These are phyloP conservation scores for Caenorhabditis remanei DNA, from an alignment of 1,140 invertebrate species.

Conservation along the genomic window DNA sequence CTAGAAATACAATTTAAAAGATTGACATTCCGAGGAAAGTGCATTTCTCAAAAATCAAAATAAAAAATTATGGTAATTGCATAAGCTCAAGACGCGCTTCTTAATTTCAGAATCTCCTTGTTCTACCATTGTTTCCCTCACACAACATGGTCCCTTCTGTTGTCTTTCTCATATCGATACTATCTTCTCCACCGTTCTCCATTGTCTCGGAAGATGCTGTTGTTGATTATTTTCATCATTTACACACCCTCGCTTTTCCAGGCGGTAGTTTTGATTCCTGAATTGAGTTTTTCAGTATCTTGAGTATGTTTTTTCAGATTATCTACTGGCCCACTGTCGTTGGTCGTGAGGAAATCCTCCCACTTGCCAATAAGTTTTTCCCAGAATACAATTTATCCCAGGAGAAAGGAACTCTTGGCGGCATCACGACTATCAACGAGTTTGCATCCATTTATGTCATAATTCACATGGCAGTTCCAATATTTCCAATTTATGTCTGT, in stretches of 20 bases:
- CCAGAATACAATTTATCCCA: not conserved
- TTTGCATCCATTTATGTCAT: slow-evolving; percentile 7
- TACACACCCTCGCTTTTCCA: not conserved
- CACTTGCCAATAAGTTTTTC: not conserved
- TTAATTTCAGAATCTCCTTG: not conserved
- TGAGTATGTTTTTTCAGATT: not conserved
- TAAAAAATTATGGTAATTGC: too few relatives aligned
- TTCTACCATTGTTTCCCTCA: slow-evolving; percentile 1
- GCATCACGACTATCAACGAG: not conserved
- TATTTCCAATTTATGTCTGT: slow-evolving; percentile 2
- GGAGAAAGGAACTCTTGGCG: not conserved
- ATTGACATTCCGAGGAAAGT: not conserved
- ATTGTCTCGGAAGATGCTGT: not conserved
- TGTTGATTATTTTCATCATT: not conserved
- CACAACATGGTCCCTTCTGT: not conserved
- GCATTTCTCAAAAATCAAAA: not conserved
- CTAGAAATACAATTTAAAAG: not conserved
- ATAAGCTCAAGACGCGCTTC: too few relatives aligned
- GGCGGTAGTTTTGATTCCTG: not conserved
- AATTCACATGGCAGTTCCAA: slow-evolving; percentile 6
- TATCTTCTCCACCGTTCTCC: not conserved
- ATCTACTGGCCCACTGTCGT: slow-evolving; percentile 26
- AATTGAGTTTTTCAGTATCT: not conserved
- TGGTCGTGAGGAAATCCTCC: not conserved
- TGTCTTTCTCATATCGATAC: not conserved